Percentiles rank a stretch among this genome's conserved stretches.
phyloP scores from a whole-genome alignment of 1,140 invertebrate species.

The Medauroidea extradentata region DNA sequence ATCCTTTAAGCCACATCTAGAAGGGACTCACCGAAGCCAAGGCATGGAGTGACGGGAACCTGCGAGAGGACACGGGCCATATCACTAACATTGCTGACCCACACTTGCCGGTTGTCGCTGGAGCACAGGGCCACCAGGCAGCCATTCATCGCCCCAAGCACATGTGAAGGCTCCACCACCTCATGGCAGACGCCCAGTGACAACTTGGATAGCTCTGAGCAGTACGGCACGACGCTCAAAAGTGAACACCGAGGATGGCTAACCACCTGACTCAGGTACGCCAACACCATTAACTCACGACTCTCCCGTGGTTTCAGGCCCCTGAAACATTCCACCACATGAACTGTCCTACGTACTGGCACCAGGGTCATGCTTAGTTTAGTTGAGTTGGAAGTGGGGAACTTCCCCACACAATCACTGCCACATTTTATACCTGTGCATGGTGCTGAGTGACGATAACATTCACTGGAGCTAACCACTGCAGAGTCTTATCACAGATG shows the following conservation, averaged over 20 bases:
- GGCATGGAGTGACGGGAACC: background rate
- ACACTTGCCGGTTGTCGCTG: slow-evolving; percentile 2
- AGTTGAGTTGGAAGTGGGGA: background rate
- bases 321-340: background rate
- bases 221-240: slow-evolving; percentile 17
- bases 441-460: background rate
- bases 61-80: background rate
- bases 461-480: no score
- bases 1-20: no score
- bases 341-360: background rate
- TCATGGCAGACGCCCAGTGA: slow-evolving; percentile 32
- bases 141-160: slow-evolving; percentile 37
- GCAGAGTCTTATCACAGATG: no score
- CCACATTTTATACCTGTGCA: background rate
- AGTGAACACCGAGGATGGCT: background rate
- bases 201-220: slow-evolving; percentile 27
- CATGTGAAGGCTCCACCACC: slow-evolving; percentile 21
- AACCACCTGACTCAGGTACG: slow-evolving; percentile 18
- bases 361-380: background rate
- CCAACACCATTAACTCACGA: slow-evolving; percentile 15
- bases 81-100: slow-evolving; percentile 21
- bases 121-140: slow-evolving; percentile 34
- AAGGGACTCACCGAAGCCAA: slow-evolving; percentile 6
- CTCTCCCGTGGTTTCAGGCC: slow-evolving; percentile 11
- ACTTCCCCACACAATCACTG: background rate